Evolutionary conservation across 2,888 invertebrate genomes (phyloP), one percentile per base, ranked within the genome.

Genomic region (Drosophila rubida): DNA sequence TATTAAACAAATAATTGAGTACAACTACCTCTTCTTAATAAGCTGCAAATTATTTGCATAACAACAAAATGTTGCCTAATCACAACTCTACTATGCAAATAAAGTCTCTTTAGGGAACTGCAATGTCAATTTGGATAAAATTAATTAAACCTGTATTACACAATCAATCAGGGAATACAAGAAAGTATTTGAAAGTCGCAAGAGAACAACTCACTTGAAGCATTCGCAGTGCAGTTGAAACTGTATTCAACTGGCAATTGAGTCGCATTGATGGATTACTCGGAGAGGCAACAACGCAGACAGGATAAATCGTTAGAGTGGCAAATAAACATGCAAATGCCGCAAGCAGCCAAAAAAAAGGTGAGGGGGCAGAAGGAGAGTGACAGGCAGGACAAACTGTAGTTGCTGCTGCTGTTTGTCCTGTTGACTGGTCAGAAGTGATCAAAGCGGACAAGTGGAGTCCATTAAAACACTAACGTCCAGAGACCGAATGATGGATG

Each of bases 401-500:
- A 45, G 70, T 68, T 78, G 75, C 22, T 23, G n/a, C n/a, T n/a
- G n/a, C n/a, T 30, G 45, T 37, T 57, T 9, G 72, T 60, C 27
- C 53, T 41, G 49, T 7, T 39, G 58, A 48, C 42, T 32, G 65
- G 48, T 27, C 64, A 87, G 3, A 37, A 37, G 81, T 80, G 84
- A 82, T 87, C 87, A 87, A 75, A 78, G 78, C 72, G 77, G 86
- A 87, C 88, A 89, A 82, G 87, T 81, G 77, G 72, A 89, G 78
- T 89, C 87, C 82, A 88, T 88, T 90, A 90, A 90, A 89, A 90
- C 75, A 77, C 85, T 87, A 89, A 80, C 85, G 78, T 78, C 2
- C 9, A 44, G 53, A 68, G 70, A 27, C 71, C 74, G 27, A 80
- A 82, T 90, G 90, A 90, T 89, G 86, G 74, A 89, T 89, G 86